A percentile compares a stretch with the other conserved stretches of the same genome.
Conservation (phyloP, 2,113 vertebrate genomes). For the Todiramphus chloris region DNA sequence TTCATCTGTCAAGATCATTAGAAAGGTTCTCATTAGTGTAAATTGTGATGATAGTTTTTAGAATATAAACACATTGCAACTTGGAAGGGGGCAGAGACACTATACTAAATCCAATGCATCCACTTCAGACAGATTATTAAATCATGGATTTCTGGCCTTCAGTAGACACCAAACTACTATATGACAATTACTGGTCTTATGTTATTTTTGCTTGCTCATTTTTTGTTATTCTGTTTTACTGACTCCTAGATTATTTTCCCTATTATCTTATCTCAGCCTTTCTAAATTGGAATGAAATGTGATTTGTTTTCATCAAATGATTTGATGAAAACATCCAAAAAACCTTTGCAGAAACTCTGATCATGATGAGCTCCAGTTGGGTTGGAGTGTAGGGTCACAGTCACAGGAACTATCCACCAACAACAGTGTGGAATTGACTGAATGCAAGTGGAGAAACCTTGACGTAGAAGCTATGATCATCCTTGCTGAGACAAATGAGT, state of each 20-base stretch:
- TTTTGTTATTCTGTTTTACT: neutral
- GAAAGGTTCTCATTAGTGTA: neutral
- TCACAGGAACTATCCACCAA: neutral
- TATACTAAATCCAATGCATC: neutral
- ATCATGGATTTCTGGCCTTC: neutral
- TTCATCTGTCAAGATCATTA: neutral
- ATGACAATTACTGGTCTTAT: neutral
- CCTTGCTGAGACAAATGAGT: neutral
- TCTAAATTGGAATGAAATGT: neutral
- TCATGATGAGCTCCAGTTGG: neutral
- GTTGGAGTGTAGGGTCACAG: neutral
- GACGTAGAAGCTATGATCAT: neutral
- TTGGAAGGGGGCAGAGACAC: neutral
- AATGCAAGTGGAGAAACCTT: neutral
- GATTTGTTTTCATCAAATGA: too few species aligned
- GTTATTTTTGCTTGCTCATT: neutral
- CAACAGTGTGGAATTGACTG: neutral
- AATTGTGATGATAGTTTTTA: neutral
- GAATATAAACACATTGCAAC: neutral
- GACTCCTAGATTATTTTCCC: neutral
- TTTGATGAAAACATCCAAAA: neutral
- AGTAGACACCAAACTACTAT: accelerated
- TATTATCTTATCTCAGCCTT: neutral
- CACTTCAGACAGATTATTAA: neutral
- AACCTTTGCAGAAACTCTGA: neutral